Evolutionary conservation across 2,113 vertebrate genomes (phyloP), one percentile per base, ranked within the genome.

Genomic region (Heteronetta atricapilla): DNA sequence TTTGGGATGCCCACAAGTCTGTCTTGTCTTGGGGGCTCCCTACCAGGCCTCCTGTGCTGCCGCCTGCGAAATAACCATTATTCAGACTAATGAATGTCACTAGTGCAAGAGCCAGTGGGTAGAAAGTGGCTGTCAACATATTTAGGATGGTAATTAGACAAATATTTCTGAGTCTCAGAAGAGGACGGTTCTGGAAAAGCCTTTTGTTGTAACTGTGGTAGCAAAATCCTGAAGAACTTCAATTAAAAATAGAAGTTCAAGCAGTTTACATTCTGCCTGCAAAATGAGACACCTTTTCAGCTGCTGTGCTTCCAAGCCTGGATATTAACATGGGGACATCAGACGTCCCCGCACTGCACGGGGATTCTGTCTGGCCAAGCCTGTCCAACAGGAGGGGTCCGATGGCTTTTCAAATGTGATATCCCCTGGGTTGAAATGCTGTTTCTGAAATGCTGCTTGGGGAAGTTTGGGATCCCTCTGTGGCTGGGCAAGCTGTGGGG

Each of bases 31-130:
- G 86, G 73, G 33, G 86, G 86, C 60, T 90, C 88, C 89, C 73
- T 86, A 86, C 46, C 74, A 84, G 60, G 90, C 48, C 50, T 75
- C 56, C 66, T 68, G 80, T 76, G 89, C 86, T 92, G 83, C 86
- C 86, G 77, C 74, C 90, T 95, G 90, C 92, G 83, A 96, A 96
- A 96, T 95, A 89, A 69, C 62, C 93, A 69, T 87, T 94, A 90
- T 58, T 84, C 91, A 94, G 74, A 81, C 83, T 94, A 96, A 96
- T 95, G 89, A 94, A 86, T 69, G 90, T 34, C 33, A 42, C 62
- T 89, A 4, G 3, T 92, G 86, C 68, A 84, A 88, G 76, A 75
- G 93, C 28, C 31, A 33, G 50, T 92, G 86, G 36, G 77, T 90
- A 92, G 64, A 81, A 93, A 89, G 92, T 75, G 26, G 62, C 77